Percentiles rank a stretch among this genome's conserved stretches.
phyloP scores from a whole-genome alignment of 2,888 invertebrate genomes.

The Oxycera nigricornis region DNA sequence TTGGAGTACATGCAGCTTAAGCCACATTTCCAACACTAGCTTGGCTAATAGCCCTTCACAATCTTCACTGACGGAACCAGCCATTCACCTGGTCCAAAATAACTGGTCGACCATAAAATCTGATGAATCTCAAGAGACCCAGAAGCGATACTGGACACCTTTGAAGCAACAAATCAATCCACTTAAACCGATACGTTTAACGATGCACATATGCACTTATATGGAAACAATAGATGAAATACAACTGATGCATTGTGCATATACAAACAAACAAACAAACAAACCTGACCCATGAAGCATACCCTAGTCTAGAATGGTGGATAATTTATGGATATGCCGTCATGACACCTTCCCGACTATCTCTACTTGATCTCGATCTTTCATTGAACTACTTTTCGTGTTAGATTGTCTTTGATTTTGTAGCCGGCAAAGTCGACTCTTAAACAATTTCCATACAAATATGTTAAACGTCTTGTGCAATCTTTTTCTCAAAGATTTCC shows the following conservation, averaged over 20 bases:
- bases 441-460: too few species aligned
- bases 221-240: slow-evolving; percentile 16
- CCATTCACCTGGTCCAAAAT: too few species aligned
- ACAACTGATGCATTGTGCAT: too few species aligned
- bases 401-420: slow-evolving; percentile 25
- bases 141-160: neutral
- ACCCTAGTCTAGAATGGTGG: neutral
- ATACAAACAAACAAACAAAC: neutral
- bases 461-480: too few species aligned
- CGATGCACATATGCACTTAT: neutral
- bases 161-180: neutral
- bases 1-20: too few species aligned
- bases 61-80: too few species aligned
- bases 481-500: too few species aligned
- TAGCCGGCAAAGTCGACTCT: too few species aligned
- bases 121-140: too few species aligned
- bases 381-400: slow-evolving; percentile 32
- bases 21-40: too few species aligned
- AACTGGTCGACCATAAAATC: too few species aligned
- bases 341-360: slow-evolving; percentile 26
- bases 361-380: slow-evolving; percentile 21
- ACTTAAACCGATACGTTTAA: neutral
- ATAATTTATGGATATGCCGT: slow-evolving; percentile 26
- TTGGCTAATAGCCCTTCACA: too few species aligned
- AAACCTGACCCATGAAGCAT: neutral